A percentile compares a stretch with the other conserved stretches of the same genome.
These are phyloP conservation scores for Apantesis nais DNA, from an alignment of 2,888 invertebrate species.

Conservation along the genomic window DNA sequence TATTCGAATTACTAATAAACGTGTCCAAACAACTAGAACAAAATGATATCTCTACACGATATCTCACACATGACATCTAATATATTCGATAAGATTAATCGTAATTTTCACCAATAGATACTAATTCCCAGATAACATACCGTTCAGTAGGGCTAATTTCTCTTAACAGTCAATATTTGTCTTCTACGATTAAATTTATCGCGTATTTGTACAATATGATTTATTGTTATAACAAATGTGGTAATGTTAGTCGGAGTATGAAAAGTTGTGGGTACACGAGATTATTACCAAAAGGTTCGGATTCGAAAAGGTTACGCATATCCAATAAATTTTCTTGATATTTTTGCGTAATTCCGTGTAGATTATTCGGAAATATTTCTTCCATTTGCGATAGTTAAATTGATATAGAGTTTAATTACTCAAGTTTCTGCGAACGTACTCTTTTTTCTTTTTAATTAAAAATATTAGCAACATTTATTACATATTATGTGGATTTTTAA, in stretches of 20 bases:
- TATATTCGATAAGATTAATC: constrained; percentile 7
- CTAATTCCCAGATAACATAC: constrained; percentile 7
- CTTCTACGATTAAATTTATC: constrained; percentile 46
- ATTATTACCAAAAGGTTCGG: constrained; percentile 1
- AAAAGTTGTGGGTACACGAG: constrained; percentile 7
- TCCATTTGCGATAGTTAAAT: neutral
- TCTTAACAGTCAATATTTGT: constrained; percentile 40
- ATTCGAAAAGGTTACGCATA: constrained; percentile 4
- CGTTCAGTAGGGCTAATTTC: constrained; percentile 8
- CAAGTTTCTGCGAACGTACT: too few species aligned
- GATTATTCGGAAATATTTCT: neutral
- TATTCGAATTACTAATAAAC: neutral
- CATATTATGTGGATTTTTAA: too few species aligned
- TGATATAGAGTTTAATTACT: neutral
- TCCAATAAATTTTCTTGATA: constrained; percentile 12
- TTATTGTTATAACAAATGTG: constrained; percentile 41
- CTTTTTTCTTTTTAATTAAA: too few species aligned
- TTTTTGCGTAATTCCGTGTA: constrained; percentile 4
- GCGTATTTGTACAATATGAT: constrained; percentile 40
- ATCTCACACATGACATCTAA: neutral
- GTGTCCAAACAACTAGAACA: neutral
- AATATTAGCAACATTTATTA: too few species aligned
- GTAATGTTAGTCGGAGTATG: constrained; percentile 21
- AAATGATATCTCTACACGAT: neutral
- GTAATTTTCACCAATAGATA: neutral